phyloP scores from a whole-genome alignment of 1,140 invertebrate genomes.

The Tetramorium parvispinum region DNA sequence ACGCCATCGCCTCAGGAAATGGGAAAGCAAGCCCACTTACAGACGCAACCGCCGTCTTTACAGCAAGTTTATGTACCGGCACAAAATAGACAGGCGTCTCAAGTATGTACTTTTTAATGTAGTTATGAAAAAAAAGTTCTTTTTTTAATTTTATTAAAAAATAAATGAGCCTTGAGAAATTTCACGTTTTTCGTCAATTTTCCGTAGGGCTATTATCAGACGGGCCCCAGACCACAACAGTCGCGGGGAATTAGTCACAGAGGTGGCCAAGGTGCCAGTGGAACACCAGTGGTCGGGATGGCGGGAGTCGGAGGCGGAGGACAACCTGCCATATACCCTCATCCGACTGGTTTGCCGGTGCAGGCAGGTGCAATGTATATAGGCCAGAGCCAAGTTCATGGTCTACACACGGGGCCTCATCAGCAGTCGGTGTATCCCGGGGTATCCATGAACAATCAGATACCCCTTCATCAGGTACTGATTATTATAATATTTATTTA shows the following conservation, averaged over 20 bases:
- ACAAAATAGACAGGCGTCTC: slow-evolving; percentile 74
- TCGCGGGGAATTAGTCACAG: slow-evolving; percentile 79
- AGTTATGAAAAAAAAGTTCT: neutral
- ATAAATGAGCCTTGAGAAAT: neutral
- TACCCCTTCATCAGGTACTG: slow-evolving; percentile 77
- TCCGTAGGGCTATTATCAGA: slow-evolving; percentile 77
- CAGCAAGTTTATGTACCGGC: slow-evolving; percentile 77
- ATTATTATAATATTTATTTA: slow-evolving; percentile 56
- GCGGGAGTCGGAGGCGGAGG: slow-evolving; percentile 74
- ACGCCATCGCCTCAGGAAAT: slow-evolving; percentile 81
- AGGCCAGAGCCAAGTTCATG: slow-evolving; percentile 72
- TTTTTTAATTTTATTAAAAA: neutral
- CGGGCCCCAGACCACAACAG: slow-evolving; percentile 78
- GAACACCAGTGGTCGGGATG: slow-evolving; percentile 78
- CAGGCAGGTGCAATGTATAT: slow-evolving; percentile 77
- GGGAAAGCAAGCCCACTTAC: slow-evolving; percentile 82
- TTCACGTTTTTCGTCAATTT: neutral
- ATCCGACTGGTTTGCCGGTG: slow-evolving; percentile 73
- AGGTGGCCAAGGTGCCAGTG: slow-evolving; percentile 75
- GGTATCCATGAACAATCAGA: slow-evolving; percentile 73
- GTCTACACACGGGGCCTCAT: slow-evolving; percentile 75
- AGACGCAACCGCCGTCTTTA: slow-evolving; percentile 75
- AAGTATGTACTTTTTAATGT: slow-evolving; percentile 64
- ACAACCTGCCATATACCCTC: slow-evolving; percentile 79
- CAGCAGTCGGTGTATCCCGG: slow-evolving; percentile 77